These are phyloP conservation scores for Oligia strigilis DNA, from an alignment of 2,888 invertebrate genomes.

Conservation along the genomic window DNA sequence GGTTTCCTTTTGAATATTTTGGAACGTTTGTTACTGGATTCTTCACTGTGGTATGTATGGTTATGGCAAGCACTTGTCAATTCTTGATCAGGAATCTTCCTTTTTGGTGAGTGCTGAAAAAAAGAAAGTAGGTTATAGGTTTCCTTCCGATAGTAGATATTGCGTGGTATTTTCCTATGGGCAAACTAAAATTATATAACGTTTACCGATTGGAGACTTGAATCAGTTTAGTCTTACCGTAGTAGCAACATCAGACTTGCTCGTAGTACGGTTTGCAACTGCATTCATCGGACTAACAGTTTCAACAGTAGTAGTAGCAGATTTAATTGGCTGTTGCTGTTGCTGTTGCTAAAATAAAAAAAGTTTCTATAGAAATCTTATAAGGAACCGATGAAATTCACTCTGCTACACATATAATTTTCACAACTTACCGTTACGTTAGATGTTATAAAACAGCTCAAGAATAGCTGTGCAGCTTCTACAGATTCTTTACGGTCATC, in stretches of 20 bases:
- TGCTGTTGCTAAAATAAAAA: constrained; percentile 29
- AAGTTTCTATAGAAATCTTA: background rate
- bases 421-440: constrained; percentile 57
- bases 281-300: background rate
- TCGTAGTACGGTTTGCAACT: constrained; percentile 15
- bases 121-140: background rate
- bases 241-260: constrained; percentile 2
- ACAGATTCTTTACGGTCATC: constrained; percentile 62
- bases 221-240: constrained; percentile 23
- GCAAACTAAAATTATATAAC: background rate
- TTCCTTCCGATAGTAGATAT: too few species aligned
- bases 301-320: constrained; percentile 18
- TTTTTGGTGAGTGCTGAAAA: constrained; percentile 36
- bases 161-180: background rate
- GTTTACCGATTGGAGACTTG: background rate
- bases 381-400: background rate
- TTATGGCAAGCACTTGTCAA: constrained; percentile 5
- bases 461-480: constrained; percentile 68
- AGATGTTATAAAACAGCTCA: constrained; percentile 68
- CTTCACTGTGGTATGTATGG: constrained; percentile 8
- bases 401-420: background rate
- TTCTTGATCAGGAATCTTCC: constrained; percentile 29
- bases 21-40: constrained; percentile 43
- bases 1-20: constrained; percentile 48
- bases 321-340: constrained; percentile 7